Evolutionary conservation across 2,113 vertebrate genomes (phyloP).

Genomic region (Cervus canadensis): DNA sequence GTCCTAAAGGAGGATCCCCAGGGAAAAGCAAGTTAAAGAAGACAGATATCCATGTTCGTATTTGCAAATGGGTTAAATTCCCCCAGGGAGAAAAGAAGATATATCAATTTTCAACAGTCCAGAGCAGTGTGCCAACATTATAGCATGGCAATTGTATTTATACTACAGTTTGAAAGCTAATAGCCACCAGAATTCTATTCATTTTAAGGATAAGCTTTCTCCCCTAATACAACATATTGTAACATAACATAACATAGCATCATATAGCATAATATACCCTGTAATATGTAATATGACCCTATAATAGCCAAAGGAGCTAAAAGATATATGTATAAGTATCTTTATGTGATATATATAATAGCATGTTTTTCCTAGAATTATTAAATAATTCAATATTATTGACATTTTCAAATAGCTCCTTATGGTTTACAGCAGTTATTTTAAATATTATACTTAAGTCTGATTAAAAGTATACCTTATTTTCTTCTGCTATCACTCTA

Average conservation of each 20-base stretch:
- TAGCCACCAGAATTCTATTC: neutral
- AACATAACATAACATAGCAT: neutral
- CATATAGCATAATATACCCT: neutral
- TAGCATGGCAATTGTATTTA: constrained; percentile 14
- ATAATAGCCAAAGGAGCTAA: neutral
- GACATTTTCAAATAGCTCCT: neutral
- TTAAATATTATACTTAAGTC: neutral
- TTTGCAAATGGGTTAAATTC: constrained; percentile 40
- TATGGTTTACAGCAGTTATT: neutral
- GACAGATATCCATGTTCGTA: constrained; percentile 43
- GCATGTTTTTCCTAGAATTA: neutral
- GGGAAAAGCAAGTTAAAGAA: constrained; percentile 28
- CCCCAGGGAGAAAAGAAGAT: neutral
- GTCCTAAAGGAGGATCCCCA: constrained; percentile 17
- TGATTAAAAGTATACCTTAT: neutral
- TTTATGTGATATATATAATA: neutral
- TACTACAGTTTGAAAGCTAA: constrained; percentile 20
- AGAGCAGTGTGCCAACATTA: neutral
- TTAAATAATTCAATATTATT: neutral
- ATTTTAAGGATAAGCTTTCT: neutral
- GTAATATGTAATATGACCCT: neutral
- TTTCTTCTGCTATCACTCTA: neutral
- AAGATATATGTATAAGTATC: neutral
- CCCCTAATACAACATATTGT: neutral
- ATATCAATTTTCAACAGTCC: neutral